Evolutionary conservation across 2,113 vertebrate genomes (phyloP).

Genomic region (Urocolius indicus): DNA sequence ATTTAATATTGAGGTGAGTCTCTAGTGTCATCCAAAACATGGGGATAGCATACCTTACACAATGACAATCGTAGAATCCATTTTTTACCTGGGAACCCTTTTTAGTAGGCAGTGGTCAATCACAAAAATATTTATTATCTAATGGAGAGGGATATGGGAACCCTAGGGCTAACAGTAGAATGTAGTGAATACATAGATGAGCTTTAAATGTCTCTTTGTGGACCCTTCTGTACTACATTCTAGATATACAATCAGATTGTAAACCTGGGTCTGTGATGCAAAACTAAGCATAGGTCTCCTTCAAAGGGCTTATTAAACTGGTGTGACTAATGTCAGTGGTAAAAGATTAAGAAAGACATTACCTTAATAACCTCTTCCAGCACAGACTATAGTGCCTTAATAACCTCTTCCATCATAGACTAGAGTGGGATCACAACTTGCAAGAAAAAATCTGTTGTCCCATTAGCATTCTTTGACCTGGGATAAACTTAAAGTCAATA

Average conservation of each 20-base stretch:
- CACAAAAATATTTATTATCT: not conserved
- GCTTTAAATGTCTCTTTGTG: not conserved
- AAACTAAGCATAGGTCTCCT: not conserved
- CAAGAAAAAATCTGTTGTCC: conserved; percentile 37
- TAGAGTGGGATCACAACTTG: not conserved
- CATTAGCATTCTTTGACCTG: conserved; percentile 51
- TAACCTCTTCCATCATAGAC: conserved; percentile 27
- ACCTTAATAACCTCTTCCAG: conserved; percentile 44
- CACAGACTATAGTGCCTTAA: not conserved
- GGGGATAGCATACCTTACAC: not conserved
- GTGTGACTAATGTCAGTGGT: not conserved
- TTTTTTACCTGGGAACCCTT: not conserved
- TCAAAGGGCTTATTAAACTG: not conserved
- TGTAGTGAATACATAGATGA: not conserved
- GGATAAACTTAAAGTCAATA: conserved; percentile 11
- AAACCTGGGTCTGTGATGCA: not conserved
- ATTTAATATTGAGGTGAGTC: not conserved
- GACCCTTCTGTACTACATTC: not conserved
- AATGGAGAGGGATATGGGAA: not conserved
- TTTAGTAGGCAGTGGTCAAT: not conserved
- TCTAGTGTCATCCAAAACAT: not conserved
- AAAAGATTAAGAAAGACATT: conserved; percentile 20
- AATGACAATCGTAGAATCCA: not conserved
- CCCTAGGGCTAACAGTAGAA: not conserved
- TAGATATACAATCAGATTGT: not conserved